These are phyloP conservation scores for Coelopa frigida DNA, from an alignment of 1,140 invertebrate species.

Conservation along the genomic window DNA sequence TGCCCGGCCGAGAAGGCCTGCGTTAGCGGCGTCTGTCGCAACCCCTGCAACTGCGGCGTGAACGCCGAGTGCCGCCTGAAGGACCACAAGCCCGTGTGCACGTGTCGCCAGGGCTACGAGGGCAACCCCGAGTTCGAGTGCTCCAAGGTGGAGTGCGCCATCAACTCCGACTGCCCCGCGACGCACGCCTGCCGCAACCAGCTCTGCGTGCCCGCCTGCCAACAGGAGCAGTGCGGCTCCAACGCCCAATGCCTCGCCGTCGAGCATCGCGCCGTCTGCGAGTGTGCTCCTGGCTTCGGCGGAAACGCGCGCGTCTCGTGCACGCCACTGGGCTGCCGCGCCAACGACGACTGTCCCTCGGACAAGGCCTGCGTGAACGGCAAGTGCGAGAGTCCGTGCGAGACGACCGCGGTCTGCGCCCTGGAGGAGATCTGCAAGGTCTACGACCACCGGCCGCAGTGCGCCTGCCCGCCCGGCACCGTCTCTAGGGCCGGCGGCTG, in stretches of 20 bases:
- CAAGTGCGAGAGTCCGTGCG: constrained; percentile 71
- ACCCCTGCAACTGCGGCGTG: constrained; percentile 73
- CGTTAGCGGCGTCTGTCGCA: constrained; percentile 66
- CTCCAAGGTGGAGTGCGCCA: constrained; percentile 62
- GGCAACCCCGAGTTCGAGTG: constrained; percentile 74
- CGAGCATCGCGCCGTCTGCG: constrained; percentile 66
- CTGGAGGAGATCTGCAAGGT: constrained; percentile 65
- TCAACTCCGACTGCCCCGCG: constrained; percentile 65
- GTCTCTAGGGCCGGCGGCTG: constrained; percentile 64
- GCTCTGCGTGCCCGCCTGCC: constrained; percentile 71
- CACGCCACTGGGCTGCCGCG: constrained; percentile 65
- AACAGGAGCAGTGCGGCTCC: constrained; percentile 61
- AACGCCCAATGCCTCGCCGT: constrained; percentile 67
- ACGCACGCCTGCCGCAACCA: constrained; percentile 70
- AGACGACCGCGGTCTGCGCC: constrained; percentile 56
- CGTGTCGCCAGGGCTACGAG: constrained; percentile 70
- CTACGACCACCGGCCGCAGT: constrained; percentile 67
- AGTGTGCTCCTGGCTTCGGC: constrained; percentile 68
- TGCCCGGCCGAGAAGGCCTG: constrained; percentile 70
- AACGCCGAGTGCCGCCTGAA: constrained; percentile 73
- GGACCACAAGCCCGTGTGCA: constrained; percentile 77
- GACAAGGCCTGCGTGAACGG: constrained; percentile 72
- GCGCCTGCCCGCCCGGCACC: constrained; percentile 70
- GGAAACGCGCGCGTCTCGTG: constrained; percentile 75
- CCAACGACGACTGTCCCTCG: constrained; percentile 66